A percentile compares a stretch with the other conserved stretches of the same genome.
phyloP scores from a whole-genome alignment of 2,888 invertebrate genomes.

The Dugesia japonica region DNA sequence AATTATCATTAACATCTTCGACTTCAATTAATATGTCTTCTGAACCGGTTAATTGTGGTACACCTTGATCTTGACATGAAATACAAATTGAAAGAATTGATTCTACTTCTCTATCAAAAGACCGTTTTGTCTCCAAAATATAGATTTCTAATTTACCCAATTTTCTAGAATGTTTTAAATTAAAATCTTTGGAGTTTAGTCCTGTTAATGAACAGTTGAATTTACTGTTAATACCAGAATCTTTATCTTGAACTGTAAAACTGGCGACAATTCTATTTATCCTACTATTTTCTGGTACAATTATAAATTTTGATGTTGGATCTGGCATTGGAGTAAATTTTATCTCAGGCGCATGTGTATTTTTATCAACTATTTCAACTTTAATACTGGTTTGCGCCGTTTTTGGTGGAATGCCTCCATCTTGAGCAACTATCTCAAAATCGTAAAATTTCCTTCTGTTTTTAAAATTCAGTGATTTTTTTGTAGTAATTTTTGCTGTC shows the following conservation, averaged over 20 bases:
- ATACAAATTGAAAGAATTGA: not conserved
- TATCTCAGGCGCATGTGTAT: conserved; percentile 30
- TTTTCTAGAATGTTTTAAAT: conserved; percentile 1
- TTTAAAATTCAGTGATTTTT: conserved; percentile 13
- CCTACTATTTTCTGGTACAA: conserved; percentile 11
- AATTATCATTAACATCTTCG: conserved; percentile 20
- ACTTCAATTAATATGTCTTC: not conserved
- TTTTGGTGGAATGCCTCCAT: conserved; percentile 28
- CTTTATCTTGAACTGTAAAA: conserved; percentile 26
- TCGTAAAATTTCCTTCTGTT: conserved; percentile 12
- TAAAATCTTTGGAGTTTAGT: conserved; percentile 2
- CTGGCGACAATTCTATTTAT: conserved; percentile 20
- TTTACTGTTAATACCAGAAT: conserved; percentile 25
- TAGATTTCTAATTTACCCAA: not conserved
- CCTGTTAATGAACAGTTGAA: not conserved
- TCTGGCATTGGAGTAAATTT: conserved; percentile 6
- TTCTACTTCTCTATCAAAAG: conserved; percentile 25
- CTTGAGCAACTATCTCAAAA: conserved; percentile 29
- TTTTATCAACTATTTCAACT: conserved; percentile 27
- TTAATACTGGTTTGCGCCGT: conserved; percentile 26
- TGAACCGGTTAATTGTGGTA: conserved; percentile 12
- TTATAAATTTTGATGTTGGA: not conserved
- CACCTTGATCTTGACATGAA: conserved; percentile 28
- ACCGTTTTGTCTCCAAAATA: not conserved
- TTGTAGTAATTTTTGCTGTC: not conserved